phyloP scores from a whole-genome alignment of 2,797 vertebrate genomes.

The Spinus pinus region DNA sequence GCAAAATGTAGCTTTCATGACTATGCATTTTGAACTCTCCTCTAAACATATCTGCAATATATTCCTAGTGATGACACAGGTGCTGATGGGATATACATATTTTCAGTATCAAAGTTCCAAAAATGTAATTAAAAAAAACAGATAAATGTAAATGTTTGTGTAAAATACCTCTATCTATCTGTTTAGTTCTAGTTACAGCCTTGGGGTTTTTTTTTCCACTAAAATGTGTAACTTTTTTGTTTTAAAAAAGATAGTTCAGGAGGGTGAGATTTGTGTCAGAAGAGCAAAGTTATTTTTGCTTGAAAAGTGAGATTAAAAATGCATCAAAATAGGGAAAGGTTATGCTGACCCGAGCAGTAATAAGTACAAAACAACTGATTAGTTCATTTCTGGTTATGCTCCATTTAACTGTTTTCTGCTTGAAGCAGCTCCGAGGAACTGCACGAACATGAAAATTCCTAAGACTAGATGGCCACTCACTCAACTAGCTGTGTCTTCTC shows the following conservation, averaged over 20 bases:
- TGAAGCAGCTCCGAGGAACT: conserved; percentile 16
- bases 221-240: background rate
- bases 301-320: conserved; percentile 11
- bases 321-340: background rate
- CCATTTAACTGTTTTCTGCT: conserved; percentile 59
- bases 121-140: background rate
- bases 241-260: background rate
- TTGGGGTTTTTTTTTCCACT: background rate
- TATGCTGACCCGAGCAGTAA: conserved; percentile 19
- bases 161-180: background rate
- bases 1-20: background rate
- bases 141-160: background rate
- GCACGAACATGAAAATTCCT: background rate
- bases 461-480: background rate
- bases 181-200: background rate
- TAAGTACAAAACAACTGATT: conserved; percentile 25
- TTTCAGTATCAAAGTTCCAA: background rate
- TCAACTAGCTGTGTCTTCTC: background rate
- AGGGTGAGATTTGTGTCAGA: background rate
- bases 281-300: background rate
- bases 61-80: background rate
- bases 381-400: conserved; percentile 25
- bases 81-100: background rate
- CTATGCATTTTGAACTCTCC: background rate
- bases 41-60: background rate